Evolutionary conservation across 2,888 invertebrate genomes (phyloP).

Genomic region (Lithosia quadra): DNA sequence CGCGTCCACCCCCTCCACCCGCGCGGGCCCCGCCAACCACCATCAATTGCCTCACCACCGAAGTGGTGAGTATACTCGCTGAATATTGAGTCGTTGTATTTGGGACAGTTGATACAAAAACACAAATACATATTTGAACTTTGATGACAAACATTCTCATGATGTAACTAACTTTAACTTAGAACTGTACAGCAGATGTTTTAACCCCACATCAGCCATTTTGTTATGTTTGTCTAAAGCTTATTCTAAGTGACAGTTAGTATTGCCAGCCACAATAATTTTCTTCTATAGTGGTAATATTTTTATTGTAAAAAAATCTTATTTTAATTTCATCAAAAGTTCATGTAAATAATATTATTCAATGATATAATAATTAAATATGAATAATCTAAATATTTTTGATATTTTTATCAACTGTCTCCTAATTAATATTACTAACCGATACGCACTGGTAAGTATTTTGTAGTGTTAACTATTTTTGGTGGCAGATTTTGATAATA

Average conservation of each 20-base stretch:
- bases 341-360: background rate
- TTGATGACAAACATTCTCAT: background rate
- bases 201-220: background rate
- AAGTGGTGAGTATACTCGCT: conserved; percentile 90
- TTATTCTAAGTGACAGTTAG: background rate
- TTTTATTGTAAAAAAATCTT: background rate
- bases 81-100: background rate
- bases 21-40: conserved; percentile 82
- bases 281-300: background rate
- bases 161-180: background rate
- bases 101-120: conserved; percentile 5
- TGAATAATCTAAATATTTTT: background rate
- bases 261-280: background rate
- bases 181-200: background rate
- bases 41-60: conserved; percentile 93
- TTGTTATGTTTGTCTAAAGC: background rate
- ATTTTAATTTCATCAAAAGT: background rate
- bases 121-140: background rate
- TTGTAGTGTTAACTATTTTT: conserved; percentile 18
- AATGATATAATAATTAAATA: background rate
- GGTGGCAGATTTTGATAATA: conserved; percentile 25
- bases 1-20: conserved; percentile 79
- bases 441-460: conserved; percentile 30
- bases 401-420: conserved; percentile 17
- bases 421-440: conserved; percentile 15